Evolutionary conservation across 2,797 vertebrate genomes (phyloP), one percentile per base, ranked within the genome.

Genomic region (Fundulus diaphanus): DNA sequence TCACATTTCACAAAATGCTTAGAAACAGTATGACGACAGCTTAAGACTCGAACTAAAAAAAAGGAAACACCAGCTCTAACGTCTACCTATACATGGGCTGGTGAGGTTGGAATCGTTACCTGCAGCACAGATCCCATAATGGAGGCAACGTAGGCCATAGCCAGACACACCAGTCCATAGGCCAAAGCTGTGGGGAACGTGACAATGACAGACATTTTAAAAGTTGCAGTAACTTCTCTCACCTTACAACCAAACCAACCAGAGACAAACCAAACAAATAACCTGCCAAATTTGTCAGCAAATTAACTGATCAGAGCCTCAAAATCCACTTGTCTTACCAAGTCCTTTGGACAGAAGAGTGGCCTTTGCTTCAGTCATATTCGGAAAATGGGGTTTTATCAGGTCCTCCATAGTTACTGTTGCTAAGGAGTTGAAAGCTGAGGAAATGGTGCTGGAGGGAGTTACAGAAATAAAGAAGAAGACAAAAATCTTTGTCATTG

Each of bases 331-430:
- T 0, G 16, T 74, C 94, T 88, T 83, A 98, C 97, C 97, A 0
- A 98, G 94, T 72, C 93, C 78, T 80, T 97, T 97, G 69, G 97
- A 98, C 52, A 98, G 88, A 79, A 97, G 81, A 0, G 96, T 96
- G 44, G 97, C 97, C 51, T 83, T 95, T 12, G 90, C 76, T 85
- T 98, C 97, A 0, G 95, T 93, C 92, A 97, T 95, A 70, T 74
- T 78, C 1, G 96, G 95, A 87, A 95, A 97, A 87, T 96, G 79
- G 24, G 97, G 97, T 69, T 96, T 97, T 68, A 98, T 96, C 77
- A 98, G 89, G 90, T 98, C 97, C 89, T 97, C 96, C 96, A 98
- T 95, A 0, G 97, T 98, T 48, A 98, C 97, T 0, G 97, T 97
- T 33, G 97, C 97, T 79, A 98, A 78, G 18, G 97, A 98, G 85